Conservation (phyloP, 2,797 vertebrate genomes). For the Pelodytes ibericus region DNA sequence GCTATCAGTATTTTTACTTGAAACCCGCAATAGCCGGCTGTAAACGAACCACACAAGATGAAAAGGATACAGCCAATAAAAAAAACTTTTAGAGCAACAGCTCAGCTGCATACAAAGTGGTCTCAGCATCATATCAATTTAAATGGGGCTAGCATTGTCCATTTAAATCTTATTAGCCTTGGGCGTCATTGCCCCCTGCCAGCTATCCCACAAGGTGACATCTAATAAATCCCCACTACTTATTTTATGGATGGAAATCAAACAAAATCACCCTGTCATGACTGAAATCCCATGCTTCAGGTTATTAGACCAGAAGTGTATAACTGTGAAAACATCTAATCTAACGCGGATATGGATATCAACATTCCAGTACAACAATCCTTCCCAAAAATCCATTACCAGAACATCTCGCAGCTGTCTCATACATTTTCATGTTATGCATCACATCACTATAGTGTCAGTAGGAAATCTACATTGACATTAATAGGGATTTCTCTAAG, state of each 20-base stretch:
- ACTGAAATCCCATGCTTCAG: neutral
- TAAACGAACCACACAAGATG: no score
- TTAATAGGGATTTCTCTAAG: neutral
- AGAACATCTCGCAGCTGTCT: neutral
- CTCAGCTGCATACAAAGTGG: no score
- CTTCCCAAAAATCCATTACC: neutral
- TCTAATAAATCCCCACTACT: neutral
- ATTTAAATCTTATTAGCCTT: no score
- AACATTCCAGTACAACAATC: neutral
- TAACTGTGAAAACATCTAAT: constrained; percentile 6
- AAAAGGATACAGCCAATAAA: no score
- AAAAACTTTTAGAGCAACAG: no score
- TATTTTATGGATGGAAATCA: neutral
- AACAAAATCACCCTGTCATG: neutral
- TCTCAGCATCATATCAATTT: no score
- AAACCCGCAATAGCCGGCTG: no score
- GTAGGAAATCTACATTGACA: neutral
- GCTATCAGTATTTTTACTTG: no score
- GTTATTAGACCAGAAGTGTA: neutral
- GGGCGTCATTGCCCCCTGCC: no score
- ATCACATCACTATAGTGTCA: neutral
- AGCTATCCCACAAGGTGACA: no score
- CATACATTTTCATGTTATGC: neutral
- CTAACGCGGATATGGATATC: neutral
- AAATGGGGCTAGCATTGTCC: no score